Conservation (phyloP, 2,797 vertebrate genomes). For the Lophotriccus pileatus region DNA sequence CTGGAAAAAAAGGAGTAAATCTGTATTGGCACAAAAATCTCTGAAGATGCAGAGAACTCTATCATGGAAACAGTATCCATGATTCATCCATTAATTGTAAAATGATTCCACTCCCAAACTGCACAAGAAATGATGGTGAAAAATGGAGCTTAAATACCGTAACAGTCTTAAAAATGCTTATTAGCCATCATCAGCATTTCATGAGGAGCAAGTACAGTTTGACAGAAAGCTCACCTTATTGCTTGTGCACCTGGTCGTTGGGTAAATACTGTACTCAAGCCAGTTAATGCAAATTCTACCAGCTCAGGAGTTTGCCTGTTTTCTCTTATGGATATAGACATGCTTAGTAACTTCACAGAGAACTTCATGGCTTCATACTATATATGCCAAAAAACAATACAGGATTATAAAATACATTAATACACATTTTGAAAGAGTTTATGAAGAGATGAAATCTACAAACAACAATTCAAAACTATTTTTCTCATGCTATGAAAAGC, state of each 20-base stretch:
- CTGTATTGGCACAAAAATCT: not conserved
- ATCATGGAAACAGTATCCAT: not conserved
- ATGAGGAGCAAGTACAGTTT: not conserved
- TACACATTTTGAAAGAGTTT: not conserved
- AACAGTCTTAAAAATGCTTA: not conserved
- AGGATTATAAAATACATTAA: not conserved
- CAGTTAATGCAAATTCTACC: slow-evolving; percentile 85
- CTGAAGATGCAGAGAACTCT: not conserved
- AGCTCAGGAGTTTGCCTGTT: slow-evolving; percentile 82
- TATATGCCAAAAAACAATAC: not conserved
- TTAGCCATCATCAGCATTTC: not conserved
- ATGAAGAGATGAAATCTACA: not conserved
- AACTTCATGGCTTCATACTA: slow-evolving; percentile 96
- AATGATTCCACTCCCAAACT: not conserved
- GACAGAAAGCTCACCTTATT: slow-evolving; percentile 81
- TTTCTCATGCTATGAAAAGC: not conserved
- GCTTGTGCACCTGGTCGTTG: slow-evolving; percentile 96
- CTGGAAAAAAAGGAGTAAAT: not conserved
- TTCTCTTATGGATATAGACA: slow-evolving; percentile 89
- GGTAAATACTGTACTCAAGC: slow-evolving; percentile 84
- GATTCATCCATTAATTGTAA: not conserved
- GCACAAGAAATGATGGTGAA: not conserved
- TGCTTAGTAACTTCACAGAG: slow-evolving; percentile 85
- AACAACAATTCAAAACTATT: not conserved
- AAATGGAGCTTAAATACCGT: not conserved